Conservation (phyloP, 2,113 vertebrate genomes). For the Myanophis thanlyinensis region DNA sequence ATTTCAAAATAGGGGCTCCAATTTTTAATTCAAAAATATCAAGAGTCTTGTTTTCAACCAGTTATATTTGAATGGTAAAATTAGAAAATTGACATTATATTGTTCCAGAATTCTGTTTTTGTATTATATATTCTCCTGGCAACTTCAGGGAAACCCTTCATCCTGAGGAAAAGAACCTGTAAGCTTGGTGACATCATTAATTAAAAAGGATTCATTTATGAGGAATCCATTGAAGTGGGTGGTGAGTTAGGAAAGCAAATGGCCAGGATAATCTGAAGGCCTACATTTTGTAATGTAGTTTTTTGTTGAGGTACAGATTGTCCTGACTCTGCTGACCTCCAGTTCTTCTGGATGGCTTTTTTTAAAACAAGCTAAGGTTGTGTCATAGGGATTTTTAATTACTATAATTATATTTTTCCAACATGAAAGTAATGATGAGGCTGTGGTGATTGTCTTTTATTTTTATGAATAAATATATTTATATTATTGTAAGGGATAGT, state of each 20-base stretch:
- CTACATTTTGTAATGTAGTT: neutral
- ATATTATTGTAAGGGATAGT: neutral
- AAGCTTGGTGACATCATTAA: neutral
- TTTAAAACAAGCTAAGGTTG: neutral
- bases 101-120: neutral
- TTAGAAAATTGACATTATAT: neutral
- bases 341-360: neutral
- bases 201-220: neutral
- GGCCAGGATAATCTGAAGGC: neutral
- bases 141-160: neutral
- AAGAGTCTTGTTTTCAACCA: neutral
- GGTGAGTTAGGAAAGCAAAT: neutral
- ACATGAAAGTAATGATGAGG: neutral
- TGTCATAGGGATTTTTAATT: neutral
- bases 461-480: too few species aligned
- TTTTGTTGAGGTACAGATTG: neutral
- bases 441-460: neutral
- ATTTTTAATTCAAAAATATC: neutral
- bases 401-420: neutral
- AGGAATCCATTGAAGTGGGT: neutral
- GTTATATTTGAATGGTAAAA: neutral
- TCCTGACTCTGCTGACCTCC: neutral
- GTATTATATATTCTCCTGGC: neutral
- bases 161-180: neutral
- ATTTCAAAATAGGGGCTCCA: neutral